Conservation (phyloP, 2,113 vertebrate genomes). For the Heterotis niloticus region DNA sequence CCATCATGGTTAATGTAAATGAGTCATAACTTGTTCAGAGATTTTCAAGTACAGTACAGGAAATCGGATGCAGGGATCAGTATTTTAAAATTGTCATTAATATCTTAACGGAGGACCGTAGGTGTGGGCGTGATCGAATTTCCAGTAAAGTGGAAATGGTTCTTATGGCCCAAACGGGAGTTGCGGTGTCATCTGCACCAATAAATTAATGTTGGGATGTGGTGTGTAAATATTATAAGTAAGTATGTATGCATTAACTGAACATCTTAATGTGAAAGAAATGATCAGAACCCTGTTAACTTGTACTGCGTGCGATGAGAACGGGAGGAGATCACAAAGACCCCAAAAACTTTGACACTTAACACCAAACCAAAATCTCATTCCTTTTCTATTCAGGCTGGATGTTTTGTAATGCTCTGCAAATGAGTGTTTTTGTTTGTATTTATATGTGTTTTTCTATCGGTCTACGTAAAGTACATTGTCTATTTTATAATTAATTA, state of each 20-base stretch:
- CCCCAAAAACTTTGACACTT: constrained; percentile 63
- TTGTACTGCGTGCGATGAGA: constrained; percentile 61
- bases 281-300: constrained; percentile 44
- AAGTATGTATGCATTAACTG: constrained; percentile 36
- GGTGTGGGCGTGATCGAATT: background rate
- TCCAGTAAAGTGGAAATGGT: background rate
- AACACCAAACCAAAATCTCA: constrained; percentile 49
- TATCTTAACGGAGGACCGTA: background rate
- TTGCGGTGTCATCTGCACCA: background rate
- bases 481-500: constrained; percentile 79
- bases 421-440: constrained; percentile 65
- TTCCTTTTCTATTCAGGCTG: constrained; percentile 63
- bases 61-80: background rate
- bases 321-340: constrained; percentile 43
- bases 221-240: constrained; percentile 24
- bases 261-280: constrained; percentile 42
- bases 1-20: constrained; percentile 3
- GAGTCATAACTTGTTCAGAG: background rate
- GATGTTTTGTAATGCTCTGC: constrained; percentile 71
- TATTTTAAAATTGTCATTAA: constrained; percentile 1
- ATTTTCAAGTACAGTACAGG: background rate
- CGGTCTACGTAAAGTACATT: constrained; percentile 73
- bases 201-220: constrained; percentile 6
- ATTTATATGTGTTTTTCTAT: constrained; percentile 79
- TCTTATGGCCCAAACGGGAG: background rate